Conservation (phyloP, 2,797 vertebrate genomes). For the Gambusia yucatana region DNA sequence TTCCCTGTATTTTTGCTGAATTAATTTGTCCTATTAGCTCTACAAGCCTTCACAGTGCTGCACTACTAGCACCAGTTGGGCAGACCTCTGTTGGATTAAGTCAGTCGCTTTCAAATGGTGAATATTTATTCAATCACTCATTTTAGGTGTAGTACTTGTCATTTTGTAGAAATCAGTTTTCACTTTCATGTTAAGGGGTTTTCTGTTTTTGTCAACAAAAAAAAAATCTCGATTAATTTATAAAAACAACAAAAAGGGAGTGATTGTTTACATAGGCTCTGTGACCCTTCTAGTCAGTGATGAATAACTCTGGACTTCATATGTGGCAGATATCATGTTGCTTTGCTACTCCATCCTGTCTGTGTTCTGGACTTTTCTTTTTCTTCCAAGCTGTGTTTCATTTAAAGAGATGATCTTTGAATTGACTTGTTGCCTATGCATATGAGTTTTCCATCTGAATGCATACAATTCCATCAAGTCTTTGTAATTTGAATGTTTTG, state of each 20-base stretch:
- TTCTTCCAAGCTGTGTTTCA: constrained; percentile 24
- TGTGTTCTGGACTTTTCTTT: constrained; percentile 34
- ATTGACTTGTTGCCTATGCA: constrained; percentile 55
- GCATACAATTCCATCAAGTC: constrained; percentile 44
- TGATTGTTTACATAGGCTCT: background rate
- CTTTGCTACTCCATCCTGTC: background rate
- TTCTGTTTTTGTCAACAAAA: background rate
- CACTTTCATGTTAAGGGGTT: background rate
- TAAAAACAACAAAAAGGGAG: background rate
- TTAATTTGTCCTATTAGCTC: background rate
- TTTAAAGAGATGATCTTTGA: constrained; percentile 39
- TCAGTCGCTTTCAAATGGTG: background rate
- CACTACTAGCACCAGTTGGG: background rate
- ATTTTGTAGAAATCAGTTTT: background rate
- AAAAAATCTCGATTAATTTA: background rate
- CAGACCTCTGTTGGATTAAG: background rate
- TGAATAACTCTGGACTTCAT: constrained; percentile 1
- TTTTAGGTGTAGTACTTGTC: background rate
- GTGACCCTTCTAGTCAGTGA: background rate
- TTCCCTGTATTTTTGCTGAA: background rate
- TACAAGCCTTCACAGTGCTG: background rate
- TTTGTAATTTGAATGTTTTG: constrained; percentile 67
- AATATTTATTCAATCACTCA: background rate
- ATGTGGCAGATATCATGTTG: background rate
- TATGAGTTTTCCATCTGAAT: constrained; percentile 50